phyloP scores from a whole-genome alignment of 2,888 invertebrate genomes.

The Orthosia incerta region DNA sequence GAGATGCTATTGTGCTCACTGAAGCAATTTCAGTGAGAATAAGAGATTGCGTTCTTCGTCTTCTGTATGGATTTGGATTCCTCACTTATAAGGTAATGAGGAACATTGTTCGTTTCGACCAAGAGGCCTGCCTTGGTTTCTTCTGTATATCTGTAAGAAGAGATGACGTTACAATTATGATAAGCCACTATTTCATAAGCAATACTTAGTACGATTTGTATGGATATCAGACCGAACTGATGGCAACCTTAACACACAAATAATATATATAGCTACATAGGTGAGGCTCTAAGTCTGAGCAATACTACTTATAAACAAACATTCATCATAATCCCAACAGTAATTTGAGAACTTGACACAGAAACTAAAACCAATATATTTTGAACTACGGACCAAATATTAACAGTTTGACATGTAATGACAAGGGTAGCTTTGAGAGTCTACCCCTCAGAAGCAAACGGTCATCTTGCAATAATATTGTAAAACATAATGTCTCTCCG shows the following conservation, averaged over 20 bases:
- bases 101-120: too few species aligned
- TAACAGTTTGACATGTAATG: constrained; percentile 40
- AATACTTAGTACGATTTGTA: too few species aligned
- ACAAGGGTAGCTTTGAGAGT: constrained; percentile 35
- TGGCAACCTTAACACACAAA: not conserved
- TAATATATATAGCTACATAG: not conserved
- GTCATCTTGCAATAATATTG: constrained; percentile 8
- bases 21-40: too few species aligned
- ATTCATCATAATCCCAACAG: constrained; percentile 31
- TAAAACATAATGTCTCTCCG: not conserved
- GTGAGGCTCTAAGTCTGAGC: too few species aligned
- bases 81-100: too few species aligned
- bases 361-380: constrained; percentile 48
- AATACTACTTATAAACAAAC: constrained; percentile 23
- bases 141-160: too few species aligned
- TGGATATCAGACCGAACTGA: not conserved
- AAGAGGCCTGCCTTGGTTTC: too few species aligned
- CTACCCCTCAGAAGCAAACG: not conserved
- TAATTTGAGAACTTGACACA: constrained; percentile 22
- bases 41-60: too few species aligned
- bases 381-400: constrained; percentile 36
- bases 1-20: too few species aligned
- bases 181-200: too few species aligned
- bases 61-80: too few species aligned
- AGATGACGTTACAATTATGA: too few species aligned